Base-by-base conservation (phyloP, 2,113 vertebrate species). In the Melanocharis versteri region DNA sequence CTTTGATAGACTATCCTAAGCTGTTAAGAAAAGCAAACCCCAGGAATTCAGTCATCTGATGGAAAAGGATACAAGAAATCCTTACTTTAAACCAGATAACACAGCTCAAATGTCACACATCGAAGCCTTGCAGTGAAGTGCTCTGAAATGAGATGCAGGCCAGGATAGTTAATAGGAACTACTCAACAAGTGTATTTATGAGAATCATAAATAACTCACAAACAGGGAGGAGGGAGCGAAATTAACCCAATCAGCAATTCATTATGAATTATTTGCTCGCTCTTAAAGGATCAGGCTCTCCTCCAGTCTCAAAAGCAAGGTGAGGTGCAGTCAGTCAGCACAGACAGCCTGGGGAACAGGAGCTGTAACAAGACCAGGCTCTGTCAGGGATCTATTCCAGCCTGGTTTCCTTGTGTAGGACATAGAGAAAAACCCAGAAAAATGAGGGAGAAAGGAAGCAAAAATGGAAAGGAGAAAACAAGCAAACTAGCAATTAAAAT, bases 181-280 rank as follows among this genome's bases (percentile, higher is more conserved):
- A 53, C 82, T 92, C 65, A 64, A 68, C 47, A 82, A 79, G 28
- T 71, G 7, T 53, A 48, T 92, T 95, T 89, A 96, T 71, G 84
- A 81, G 89, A 72, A 53, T 89, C 94, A 76, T 96, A 93, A 97
- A 95, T 95, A 91, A 84, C 60, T 72, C 73, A 45, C 80, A 89
- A 79, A 72, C 16, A 85, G 53, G n/a, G 48, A 89, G 82, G 42
- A 83, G 61, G 44, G 81, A 96, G 57, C 76, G 61, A 93, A 89
- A 96, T 93, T 93, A 95, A 91, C 70, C 57, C 92, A 89, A 95
- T 87, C 82, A 93, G 62, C 33, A 76, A 87, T 84, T 76, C 40
- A 60, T 93, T 89, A 73, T 77, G 47, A 93, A 75, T 81, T 94
- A 83, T 81, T 93, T 85, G 18, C 21, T 94, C 9, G 1, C 37